A percentile compares a stretch with the other conserved stretches of the same genome.
phyloP scores from a whole-genome alignment of 2,797 vertebrate species.

The Podargus strigoides region DNA sequence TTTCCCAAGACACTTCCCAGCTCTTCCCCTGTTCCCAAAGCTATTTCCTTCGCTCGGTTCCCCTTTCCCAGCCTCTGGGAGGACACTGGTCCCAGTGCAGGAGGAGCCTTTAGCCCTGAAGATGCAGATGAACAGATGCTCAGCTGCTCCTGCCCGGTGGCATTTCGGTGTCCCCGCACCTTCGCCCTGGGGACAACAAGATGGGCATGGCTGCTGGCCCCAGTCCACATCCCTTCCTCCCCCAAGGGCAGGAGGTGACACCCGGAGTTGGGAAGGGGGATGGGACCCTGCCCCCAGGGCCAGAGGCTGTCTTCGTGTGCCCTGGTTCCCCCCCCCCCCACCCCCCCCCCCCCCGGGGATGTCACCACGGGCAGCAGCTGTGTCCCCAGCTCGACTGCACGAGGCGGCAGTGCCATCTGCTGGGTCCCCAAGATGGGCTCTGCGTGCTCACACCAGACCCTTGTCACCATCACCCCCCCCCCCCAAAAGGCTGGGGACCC shows the following conservation, averaged over 20 bases:
- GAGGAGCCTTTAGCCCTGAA: too few species aligned
- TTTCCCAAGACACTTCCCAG: neutral
- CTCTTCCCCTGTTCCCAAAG: neutral
- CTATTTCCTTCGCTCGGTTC: neutral
- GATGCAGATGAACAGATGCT: too few species aligned
- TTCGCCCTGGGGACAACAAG: fast-evolving
- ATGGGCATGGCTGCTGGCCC: neutral
- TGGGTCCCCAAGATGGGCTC: neutral
- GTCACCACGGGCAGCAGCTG: neutral
- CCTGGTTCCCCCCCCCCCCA: neutral
- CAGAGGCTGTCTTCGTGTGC: neutral
- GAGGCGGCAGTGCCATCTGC: constrained; percentile 39
- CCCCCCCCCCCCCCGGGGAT: neutral
- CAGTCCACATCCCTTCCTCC: neutral
- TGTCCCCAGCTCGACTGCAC: neutral
- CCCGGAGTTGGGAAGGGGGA: neutral
- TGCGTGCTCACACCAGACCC: neutral
- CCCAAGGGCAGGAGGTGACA: neutral
- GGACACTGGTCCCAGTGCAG: fast-evolving
- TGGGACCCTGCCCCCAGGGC: neutral
- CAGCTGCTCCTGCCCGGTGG: neutral
- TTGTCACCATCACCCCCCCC: neutral
- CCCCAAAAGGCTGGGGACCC: neutral
- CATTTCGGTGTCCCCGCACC: neutral
- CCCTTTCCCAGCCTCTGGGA: neutral